Percentiles rank a stretch among this genome's conserved stretches.
phyloP scores from a whole-genome alignment of 2,113 vertebrate species.

The Coturnix japonica region DNA sequence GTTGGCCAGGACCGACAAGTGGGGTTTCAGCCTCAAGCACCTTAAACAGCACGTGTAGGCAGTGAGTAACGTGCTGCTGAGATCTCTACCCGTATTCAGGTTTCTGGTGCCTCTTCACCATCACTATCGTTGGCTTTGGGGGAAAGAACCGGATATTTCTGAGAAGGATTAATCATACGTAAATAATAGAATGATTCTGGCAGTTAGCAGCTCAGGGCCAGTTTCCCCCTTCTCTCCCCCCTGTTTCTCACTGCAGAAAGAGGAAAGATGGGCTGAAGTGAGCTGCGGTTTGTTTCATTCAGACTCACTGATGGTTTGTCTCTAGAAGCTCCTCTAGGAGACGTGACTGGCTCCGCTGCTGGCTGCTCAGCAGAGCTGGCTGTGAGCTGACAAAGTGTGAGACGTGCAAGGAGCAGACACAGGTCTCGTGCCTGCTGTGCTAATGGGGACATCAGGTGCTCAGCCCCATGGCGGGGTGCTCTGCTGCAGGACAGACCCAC shows the following conservation, averaged over 20 bases:
- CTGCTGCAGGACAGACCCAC: neutral
- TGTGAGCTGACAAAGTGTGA: neutral
- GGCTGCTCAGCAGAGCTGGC: neutral
- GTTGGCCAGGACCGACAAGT: neutral
- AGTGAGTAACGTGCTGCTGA: neutral
- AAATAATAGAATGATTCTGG: neutral
- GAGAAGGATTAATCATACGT: neutral
- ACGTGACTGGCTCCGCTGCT: too few relatives aligned
- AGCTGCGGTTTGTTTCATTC: neutral
- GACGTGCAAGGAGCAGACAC: neutral
- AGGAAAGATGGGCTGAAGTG: neutral
- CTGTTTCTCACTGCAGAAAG: neutral
- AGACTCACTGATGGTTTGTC: neutral
- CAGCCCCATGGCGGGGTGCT: too few relatives aligned
- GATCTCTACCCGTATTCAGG: rapidly evolving
- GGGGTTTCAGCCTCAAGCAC: neutral
- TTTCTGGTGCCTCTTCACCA: neutral
- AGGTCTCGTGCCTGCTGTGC: neutral
- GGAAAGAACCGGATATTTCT: neutral
- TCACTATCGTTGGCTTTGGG: neutral
- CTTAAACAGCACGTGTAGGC: neutral
- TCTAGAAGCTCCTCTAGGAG: neutral
- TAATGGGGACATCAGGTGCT: rapidly evolving
- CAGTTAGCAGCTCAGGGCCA: neutral
- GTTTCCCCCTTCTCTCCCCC: neutral